Base-by-base conservation (phyloP, 2,797 vertebrate species). In the Bryconaethiops microstoma region DNA sequence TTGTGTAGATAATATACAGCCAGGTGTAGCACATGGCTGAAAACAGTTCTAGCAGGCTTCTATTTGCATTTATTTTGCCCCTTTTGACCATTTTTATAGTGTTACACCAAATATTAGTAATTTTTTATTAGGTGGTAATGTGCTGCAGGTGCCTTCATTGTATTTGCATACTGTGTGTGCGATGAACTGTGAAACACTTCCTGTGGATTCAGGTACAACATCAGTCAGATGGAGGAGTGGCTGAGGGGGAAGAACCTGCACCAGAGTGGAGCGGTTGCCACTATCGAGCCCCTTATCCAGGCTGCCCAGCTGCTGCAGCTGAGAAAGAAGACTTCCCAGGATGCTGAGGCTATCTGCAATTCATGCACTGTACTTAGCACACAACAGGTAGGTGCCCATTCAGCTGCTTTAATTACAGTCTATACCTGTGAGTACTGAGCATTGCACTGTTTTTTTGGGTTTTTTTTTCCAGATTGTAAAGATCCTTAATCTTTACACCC, bases 151-250 rank as follows among this genome's bases (percentile, higher is more conserved):
- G 45, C 45, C 12, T 12, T 48, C 45, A 48, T 45, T 45, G 1
- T 12, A 48, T 48, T 48, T 48, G 7, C 9, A 48, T 10, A 48
- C 45, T 48, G 45, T 48, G 0, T 50, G n/a, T 48, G 25, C 2
- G 10, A 70, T 40, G 2, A 3, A 4, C 8, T 17, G 10, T 21
- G 21, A 45, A 8, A 0, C 69, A 5, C 17, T 4, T 79, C n/a
- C 16, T 77, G 39, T 71, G 50, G 8, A 39, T 74, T 21, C 87
- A 99, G 97, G 92, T 99, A 98, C 88, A 99, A 99, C 85, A 96
- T 97, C 84, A 97, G 94, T 84, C 97, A 98, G 87, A 90, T 99
- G 88, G 98, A 98, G 87, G 97, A 99, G 85, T 99, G 98, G 98
- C 92, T 99, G 5, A 89, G 88, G 10, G 96, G 89, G 0, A 96